Evolutionary conservation across 2,888 invertebrate species (phyloP).

Genomic region (Eutolmus rufibarbis): DNA sequence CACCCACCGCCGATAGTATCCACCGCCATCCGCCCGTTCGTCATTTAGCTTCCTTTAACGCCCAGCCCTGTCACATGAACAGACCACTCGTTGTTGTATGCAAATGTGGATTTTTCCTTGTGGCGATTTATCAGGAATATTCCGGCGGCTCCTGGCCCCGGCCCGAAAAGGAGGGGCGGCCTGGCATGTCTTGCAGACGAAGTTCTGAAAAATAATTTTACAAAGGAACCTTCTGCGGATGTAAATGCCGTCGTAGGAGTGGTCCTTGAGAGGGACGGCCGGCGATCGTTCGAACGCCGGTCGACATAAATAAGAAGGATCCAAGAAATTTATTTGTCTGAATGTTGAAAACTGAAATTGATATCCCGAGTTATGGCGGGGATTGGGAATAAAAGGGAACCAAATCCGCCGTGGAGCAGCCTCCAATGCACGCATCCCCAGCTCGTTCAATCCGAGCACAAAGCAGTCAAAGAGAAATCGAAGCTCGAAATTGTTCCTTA

Average conservation of each 20-base stretch:
- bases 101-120: constrained; percentile 38
- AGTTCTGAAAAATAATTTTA: constrained; percentile 36
- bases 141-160: neutral
- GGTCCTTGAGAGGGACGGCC: constrained; percentile 4
- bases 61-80: constrained; percentile 32
- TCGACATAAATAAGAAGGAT: constrained; percentile 44
- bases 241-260: constrained; percentile 21
- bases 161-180: neutral
- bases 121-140: constrained; percentile 41
- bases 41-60: constrained; percentile 40
- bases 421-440: neutral
- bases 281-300: neutral
- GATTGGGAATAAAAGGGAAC: constrained; percentile 25
- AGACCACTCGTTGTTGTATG: constrained; percentile 36
- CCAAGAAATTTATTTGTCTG: constrained; percentile 47
- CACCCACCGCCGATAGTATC: constrained; percentile 26
- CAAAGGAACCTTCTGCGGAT: constrained; percentile 11
- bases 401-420: neutral
- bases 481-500: constrained; percentile 43
- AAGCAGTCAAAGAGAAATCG: constrained; percentile 31
- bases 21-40: constrained; percentile 19
- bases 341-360: constrained; percentile 46
- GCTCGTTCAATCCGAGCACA: neutral
- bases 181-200: neutral
- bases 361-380: constrained; percentile 45